Evolutionary conservation across 2,888 invertebrate genomes (phyloP), one percentile per base, ranked within the genome.

Genomic region (Hermaeophaga mercurialis): DNA sequence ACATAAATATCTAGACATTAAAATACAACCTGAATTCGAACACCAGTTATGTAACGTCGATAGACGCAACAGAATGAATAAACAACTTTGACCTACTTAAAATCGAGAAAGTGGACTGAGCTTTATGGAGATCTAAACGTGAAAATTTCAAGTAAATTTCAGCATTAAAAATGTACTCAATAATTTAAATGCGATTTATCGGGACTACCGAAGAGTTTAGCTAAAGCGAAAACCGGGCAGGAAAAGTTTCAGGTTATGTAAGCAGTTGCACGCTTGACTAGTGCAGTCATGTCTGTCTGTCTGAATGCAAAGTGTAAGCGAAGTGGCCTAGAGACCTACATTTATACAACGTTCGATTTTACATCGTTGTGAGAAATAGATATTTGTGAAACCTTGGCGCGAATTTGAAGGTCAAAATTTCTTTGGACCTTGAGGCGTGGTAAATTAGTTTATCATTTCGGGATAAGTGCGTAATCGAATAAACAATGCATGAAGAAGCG

Each of bases 281-380:
- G 79, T 56, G 81, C 78, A 85, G 85, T 85, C 81, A 83, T 83
- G 85, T 85, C 85, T 84, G 84, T 85, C 84, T 83, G 83, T 85
- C 84, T 83, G 82, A 85, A 84, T 86, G 86, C 84, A 85, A 84
- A 86, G 87, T 87, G 86, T 87, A 88, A 87, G 87, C 86, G 86
- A 86, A 88, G 88, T 89, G 89, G 87, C 89, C 89, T 88, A 89
- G 85, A 89, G 88, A 89, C 89, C 89, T 89, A 89, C 87, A 88
- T 89, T 88, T 82, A 80, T 81, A 82, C 82, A 84, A 83, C 81
- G 82, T 84, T 83, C 83, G 76, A 83, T 80, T 82, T 79, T 80
- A 78, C 75, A 77, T 76, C 74, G 75, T 75, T 75, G 74, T 80
- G 79, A 78, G 79, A 76, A 76, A 75, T 73, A 74, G 75, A 75